Evolutionary conservation across 2,888 invertebrate genomes (phyloP).

Genomic region (Machimus atricapillus): DNA sequence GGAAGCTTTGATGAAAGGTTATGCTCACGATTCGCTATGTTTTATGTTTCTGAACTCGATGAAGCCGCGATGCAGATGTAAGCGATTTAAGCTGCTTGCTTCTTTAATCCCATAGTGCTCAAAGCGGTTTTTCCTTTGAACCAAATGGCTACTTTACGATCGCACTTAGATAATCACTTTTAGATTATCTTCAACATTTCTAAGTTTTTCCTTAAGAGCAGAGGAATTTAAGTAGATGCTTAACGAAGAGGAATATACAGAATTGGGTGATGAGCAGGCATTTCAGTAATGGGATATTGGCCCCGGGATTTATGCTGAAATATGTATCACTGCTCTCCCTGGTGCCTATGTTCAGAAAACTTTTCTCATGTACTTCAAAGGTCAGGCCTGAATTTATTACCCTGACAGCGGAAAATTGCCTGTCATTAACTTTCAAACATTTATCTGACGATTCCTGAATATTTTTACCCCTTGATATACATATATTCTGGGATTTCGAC

Average conservation of each 20-base stretch:
- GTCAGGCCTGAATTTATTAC: background rate
- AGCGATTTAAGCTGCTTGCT: background rate
- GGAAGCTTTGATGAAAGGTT: background rate
- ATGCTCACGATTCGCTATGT: background rate
- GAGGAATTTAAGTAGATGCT: background rate
- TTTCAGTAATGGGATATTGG: background rate
- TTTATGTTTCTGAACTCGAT: background rate
- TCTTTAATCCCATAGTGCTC: background rate
- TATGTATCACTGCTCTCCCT: background rate
- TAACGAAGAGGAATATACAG: background rate
- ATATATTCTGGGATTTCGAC: background rate
- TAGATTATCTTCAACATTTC: background rate
- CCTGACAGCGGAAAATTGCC: background rate
- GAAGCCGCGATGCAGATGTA: background rate
- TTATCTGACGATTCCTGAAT: background rate
- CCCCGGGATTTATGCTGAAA: background rate
- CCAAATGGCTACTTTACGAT: background rate
- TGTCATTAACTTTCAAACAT: background rate
- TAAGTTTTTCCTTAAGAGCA: background rate
- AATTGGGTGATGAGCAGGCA: background rate
- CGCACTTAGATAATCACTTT: background rate
- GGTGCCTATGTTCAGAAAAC: background rate
- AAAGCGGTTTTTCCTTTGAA: background rate
- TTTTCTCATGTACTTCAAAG: background rate
- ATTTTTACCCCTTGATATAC: background rate